These are phyloP conservation scores for Sarcophaga caerulescens DNA, from an alignment of 2,888 invertebrate genomes.

Conservation along the genomic window DNA sequence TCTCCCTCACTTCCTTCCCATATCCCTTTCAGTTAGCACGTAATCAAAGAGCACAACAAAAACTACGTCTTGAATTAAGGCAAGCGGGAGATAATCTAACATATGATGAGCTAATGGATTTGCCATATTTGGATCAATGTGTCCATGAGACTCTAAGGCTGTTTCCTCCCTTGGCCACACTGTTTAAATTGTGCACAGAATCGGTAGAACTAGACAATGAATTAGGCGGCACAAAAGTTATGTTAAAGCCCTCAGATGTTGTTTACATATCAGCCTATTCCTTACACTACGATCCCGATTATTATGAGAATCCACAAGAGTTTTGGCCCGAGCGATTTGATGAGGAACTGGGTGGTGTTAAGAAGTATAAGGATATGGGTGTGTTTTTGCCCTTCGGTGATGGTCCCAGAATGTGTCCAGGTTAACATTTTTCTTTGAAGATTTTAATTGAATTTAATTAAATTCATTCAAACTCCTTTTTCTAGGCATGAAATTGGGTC, in stretches of 20 bases:
- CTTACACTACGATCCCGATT: conserved; percentile 73
- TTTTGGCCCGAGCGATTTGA: conserved; percentile 75
- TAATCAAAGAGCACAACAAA: conserved; percentile 71
- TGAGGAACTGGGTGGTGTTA: conserved; percentile 71
- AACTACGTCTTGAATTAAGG: conserved; percentile 72
- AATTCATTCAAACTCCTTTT: conserved; percentile 7
- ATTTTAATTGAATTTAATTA: not conserved
- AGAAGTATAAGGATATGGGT: conserved; percentile 72
- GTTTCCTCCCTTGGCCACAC: conserved; percentile 71
- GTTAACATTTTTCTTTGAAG: conserved; percentile 56
- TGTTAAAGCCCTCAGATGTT: conserved; percentile 74
- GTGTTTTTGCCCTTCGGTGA: conserved; percentile 75
- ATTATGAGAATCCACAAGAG: conserved; percentile 72
- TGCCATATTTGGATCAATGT: conserved; percentile 75
- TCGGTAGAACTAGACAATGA: conserved; percentile 61
- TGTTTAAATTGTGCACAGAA: conserved; percentile 72
- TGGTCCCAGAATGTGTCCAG: conserved; percentile 75
- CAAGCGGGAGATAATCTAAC: conserved; percentile 55
- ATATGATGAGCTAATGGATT: conserved; percentile 72
- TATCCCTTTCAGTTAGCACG: conserved; percentile 69
- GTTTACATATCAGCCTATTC: conserved; percentile 78
- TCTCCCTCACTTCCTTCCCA: not conserved
- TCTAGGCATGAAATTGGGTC: conserved; percentile 76
- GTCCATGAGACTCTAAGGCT: conserved; percentile 74
- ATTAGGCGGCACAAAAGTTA: conserved; percentile 66